A percentile compares a stretch with the other conserved stretches of the same genome.
Evolutionary conservation across 2,797 vertebrate species (phyloP).

Genomic region (Sebastes trivittatus): DNA sequence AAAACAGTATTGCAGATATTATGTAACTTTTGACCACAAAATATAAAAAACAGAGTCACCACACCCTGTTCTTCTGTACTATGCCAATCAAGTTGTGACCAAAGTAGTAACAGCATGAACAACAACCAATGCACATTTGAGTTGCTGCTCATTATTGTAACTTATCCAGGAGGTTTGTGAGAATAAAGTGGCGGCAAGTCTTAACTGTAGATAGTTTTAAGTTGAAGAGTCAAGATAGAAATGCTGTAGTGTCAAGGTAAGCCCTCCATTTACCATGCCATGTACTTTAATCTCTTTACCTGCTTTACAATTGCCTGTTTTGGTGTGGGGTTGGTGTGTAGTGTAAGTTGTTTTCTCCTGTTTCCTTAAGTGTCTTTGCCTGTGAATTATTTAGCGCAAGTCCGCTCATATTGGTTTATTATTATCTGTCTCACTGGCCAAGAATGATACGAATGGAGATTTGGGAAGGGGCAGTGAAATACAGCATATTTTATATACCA

Average conservation of each 20-base stretch:
- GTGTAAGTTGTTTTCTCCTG: slow-evolving; percentile 40
- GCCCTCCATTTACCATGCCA: slow-evolving; percentile 61
- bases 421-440: slow-evolving; percentile 19
- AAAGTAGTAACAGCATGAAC: not conserved
- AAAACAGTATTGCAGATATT: not conserved
- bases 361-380: slow-evolving; percentile 23
- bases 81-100: not conserved
- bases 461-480: slow-evolving; percentile 17
- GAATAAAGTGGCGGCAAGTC: not conserved
- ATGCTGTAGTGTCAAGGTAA: slow-evolving; percentile 66
- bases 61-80: not conserved
- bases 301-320: slow-evolving; percentile 62
- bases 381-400: not conserved
- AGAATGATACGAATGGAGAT: slow-evolving; percentile 36
- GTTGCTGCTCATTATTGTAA: not conserved
- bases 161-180: not conserved
- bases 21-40: not conserved
- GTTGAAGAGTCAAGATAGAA: slow-evolving; percentile 57
- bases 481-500: slow-evolving; percentile 22
- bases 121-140: not conserved
- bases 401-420: slow-evolving; percentile 30
- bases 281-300: slow-evolving; percentile 71
- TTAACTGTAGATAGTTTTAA: slow-evolving; percentile 46
- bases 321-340: slow-evolving; percentile 13
- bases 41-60: not conserved